Evolutionary conservation across 2,888 invertebrate genomes (phyloP), one percentile per base, ranked within the genome.

Genomic region (Germaria angustata): DNA sequence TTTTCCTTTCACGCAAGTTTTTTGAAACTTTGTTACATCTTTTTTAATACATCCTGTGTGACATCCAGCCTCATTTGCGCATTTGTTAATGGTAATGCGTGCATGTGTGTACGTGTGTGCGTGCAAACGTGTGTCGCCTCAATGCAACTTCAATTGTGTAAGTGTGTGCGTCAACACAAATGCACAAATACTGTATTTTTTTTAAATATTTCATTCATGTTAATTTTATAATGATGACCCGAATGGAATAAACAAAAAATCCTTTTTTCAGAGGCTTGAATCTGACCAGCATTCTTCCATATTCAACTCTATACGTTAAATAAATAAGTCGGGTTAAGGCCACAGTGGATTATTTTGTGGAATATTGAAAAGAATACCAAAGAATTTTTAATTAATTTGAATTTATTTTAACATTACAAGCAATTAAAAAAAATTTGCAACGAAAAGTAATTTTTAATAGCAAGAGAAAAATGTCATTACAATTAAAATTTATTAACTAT

Each of bases 221-320:
- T 69, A 77, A 77, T 69, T 69, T 65, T 57, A 28, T 61, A 79
- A 72, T 57, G 71, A 72, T 44, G 71, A 72, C 53, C 44, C 8
- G 8, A 46, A 65, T 17, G 20, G 11, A 9, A 53, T 51, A 15
- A 39, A 57, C 41, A 36, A 57, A 46, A 20, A 53, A 44, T 17
- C 7, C 24, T 22, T 28, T 34, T 41, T 22, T 39, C 8, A n/a
- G 4, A 46, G 46, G 36, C 63, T 76, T 59, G 46, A 71, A 76
- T 46, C 17, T 68, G 49, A 76, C 66, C 66, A 68, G n/a, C 28
- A n/a, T 34, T 32, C 36, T 34, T 51, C 15, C 15, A 65, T 44
- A 46, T 55, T 46, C 34, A n/a, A 9, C 17, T 44, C 55, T 28
- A 13, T 3, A 36, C 24, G 15, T 11, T 32, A 22, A 20, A 53